Base-by-base conservation (phyloP, 1,140 invertebrate species). In the Octopus bimaculoides region DNA sequence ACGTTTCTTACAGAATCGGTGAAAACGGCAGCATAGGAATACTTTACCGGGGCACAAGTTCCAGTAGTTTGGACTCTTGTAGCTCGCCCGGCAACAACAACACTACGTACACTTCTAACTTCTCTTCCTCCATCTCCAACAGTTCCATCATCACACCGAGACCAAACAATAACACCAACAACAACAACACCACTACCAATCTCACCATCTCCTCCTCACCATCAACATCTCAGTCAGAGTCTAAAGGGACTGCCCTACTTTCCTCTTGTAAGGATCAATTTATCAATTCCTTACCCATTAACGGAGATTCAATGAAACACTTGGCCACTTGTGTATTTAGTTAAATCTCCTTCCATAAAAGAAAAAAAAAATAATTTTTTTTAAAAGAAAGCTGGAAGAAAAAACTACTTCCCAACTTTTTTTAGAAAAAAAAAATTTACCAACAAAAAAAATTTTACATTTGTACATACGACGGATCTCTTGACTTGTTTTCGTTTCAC, bases 21-120 rank as follows among this genome's bases (percentile, higher is more conserved):
- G 93, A 94, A 86, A 93, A 94, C 82, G 93, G 93, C n/a, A 93
- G 93, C 81, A 93, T 94, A 78, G 93, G 93, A 79, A 91, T 93
- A 5, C 85, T 93, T 0, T 93, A 92, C 61, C 78, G 82, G 69
- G 26, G 26, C 26, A 41, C 26, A 41, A 41, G 26, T 41, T 79
- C 81, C 61, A 41, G 66, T 41, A 52, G 20, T 55, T 69, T 69
- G 53, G 77, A 77, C 73, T 75, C 53, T 26, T 20, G 79, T 75
- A 26, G 52, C 61, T 55, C 54, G 26, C 53, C 17, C 41, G n/a
- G n/a, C n/a, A 75, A 56, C 20, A 52, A 9, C 1, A 52, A 7
- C 71, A 75, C 71, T 54, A 54, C 75, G 66, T 61, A 41, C 52
- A 54, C 55, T 75, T 75, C 75, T 5, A 77, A 74, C 54, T 77